These are phyloP conservation scores for Sceloporus undulatus DNA, from an alignment of 2,113 vertebrate species.

Conservation along the genomic window DNA sequence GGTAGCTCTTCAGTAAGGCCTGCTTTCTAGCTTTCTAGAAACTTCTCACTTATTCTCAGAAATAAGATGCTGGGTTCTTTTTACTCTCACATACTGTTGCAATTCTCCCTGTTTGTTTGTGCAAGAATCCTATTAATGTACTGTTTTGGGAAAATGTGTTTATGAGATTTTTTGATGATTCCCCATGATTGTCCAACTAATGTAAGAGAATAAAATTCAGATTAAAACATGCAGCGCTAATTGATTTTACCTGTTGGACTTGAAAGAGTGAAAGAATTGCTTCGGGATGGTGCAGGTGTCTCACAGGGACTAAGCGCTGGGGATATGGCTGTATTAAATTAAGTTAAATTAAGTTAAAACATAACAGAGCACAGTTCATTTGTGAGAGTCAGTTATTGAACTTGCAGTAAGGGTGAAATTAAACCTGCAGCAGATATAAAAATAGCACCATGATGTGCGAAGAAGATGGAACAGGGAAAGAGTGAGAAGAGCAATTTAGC, in stretches of 20 bases:
- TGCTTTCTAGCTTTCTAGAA: not conserved
- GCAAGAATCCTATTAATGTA: not conserved
- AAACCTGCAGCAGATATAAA: not conserved
- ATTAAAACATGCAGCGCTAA: not conserved
- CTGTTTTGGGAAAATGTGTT: not conserved
- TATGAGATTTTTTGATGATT: not conserved
- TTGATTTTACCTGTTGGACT: slow-evolving; percentile 77
- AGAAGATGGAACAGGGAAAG: not conserved
- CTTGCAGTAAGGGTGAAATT: not conserved
- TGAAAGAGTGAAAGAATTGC: slow-evolving; percentile 79
- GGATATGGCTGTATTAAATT: slow-evolving; percentile 77
- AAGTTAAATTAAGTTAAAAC: slow-evolving; percentile 19
- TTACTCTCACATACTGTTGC: not conserved
- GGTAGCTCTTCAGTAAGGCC: not conserved
- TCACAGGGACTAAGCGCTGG: slow-evolving; percentile 82
- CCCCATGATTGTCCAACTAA: not conserved
- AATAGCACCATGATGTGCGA: not conserved
- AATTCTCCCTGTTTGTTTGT: not conserved
- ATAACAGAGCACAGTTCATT: slow-evolving; percentile 22
- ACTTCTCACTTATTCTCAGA: not conserved
- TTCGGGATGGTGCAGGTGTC: slow-evolving; percentile 83
- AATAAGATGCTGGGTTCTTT: not conserved
- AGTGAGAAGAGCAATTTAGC: not conserved
- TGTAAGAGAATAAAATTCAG: not conserved
- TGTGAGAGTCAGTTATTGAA: not conserved